Percentiles rank a stretch among this genome's conserved stretches.
phyloP scores from a whole-genome alignment of 2,113 vertebrate species.

The Phainopepla nitens region DNA sequence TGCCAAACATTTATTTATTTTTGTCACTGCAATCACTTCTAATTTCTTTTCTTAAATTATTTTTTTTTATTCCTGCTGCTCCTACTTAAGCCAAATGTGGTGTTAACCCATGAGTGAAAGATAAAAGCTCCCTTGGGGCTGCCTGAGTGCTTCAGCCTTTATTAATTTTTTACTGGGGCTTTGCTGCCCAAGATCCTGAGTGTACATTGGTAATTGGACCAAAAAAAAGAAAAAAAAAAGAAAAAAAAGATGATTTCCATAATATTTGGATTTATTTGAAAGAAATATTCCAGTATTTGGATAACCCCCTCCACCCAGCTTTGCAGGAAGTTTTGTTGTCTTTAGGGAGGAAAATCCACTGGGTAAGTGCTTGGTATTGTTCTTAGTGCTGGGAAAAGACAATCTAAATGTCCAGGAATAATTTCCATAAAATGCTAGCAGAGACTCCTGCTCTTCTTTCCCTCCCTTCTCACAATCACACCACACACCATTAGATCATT shows the following conservation, averaged over 20 bases:
- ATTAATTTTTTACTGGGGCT: neutral
- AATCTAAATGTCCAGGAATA: neutral
- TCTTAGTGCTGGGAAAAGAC: neutral
- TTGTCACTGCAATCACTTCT: neutral
- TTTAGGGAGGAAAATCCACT: neutral
- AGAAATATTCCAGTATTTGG: neutral
- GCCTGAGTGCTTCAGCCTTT: neutral
- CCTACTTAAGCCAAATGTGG: neutral
- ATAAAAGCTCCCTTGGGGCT: neutral
- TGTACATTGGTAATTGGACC: neutral
- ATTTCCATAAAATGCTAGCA: neutral
- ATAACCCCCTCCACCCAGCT: neutral
- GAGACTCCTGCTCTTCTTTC: neutral
- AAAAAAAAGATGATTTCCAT: neutral
- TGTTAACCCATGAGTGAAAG: neutral
- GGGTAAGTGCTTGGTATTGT: neutral
- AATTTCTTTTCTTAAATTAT: neutral
- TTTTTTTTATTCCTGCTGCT: neutral
- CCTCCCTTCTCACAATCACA: neutral
- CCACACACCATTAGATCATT: slow-evolving; percentile 29
- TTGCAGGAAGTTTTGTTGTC: neutral
- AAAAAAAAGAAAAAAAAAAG: neutral
- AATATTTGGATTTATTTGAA: neutral
- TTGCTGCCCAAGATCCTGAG: neutral
- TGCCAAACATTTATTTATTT: neutral